Percentiles rank a stretch among this genome's conserved stretches.
These are phyloP conservation scores for Tyto alba DNA, from an alignment of 2,113 vertebrate species.

Conservation along the genomic window DNA sequence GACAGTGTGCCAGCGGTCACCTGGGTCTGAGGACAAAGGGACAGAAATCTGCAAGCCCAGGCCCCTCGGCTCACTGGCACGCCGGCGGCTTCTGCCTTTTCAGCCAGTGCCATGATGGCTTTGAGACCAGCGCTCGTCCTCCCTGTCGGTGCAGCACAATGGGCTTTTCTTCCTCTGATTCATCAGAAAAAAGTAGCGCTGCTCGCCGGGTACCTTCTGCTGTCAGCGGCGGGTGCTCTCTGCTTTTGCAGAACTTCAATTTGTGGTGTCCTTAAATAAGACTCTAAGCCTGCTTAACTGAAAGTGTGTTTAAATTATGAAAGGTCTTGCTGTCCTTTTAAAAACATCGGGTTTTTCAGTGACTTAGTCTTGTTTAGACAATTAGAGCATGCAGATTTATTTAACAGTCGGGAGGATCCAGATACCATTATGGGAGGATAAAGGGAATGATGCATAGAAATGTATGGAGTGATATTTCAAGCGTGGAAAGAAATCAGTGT, in stretches of 20 bases:
- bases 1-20: fast-evolving
- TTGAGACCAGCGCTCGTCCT: background rate
- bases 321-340: background rate
- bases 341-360: background rate
- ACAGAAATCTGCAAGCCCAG: background rate
- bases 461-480: background rate
- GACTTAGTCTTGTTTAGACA: background rate
- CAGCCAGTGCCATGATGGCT: background rate
- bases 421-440: background rate
- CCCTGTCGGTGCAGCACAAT: background rate
- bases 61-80: fast-evolving
- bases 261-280: background rate
- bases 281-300: background rate
- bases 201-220: background rate
- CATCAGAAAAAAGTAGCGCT: background rate
- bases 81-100: background rate
- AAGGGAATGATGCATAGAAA: background rate
- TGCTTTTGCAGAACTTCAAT: background rate
- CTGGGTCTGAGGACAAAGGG: background rate
- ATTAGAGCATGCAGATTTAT: background rate
- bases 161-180: background rate
- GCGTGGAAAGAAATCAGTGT: background rate
- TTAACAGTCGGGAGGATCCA: background rate
- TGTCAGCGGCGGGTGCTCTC: background rate
- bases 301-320: background rate